Base-by-base conservation (phyloP, 2,888 invertebrate genomes). In the Ormyrus rosae region DNA sequence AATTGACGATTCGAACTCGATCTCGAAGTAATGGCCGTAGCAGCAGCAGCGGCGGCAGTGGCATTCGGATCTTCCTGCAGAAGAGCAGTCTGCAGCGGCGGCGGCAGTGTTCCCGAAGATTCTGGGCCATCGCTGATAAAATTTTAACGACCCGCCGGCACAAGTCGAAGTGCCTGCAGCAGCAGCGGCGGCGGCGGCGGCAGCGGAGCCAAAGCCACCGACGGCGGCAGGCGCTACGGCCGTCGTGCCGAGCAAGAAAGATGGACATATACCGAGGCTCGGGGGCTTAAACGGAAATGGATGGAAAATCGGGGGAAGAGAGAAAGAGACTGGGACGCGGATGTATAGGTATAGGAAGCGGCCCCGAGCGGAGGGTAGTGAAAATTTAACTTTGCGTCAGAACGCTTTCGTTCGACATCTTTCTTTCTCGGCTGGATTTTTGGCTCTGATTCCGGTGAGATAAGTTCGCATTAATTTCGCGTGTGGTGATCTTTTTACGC, bases 111-210 rank as follows among this genome's bases (percentile, higher is more conserved):
- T 60, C 51, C 46, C 65, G n/a, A 81, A 81, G 78, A 82, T 76
- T 82, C 81, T 82, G 81, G 79, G 73, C 79, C 80, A 82, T 82
- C 80, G 80, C 82, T 82, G 82, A 82, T 82, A 82, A 82, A 82
- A 82, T 82, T 82, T 82, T 82, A 82, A 81, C 81, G 81, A 81
- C 75, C 75, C 68, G 65, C 58, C 51, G 50, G 69, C 73, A 70
- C 64, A 53, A 77, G 69, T 69, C 69, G 58, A 78, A 74, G 76
- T 71, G 67, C 76, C 53, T 51, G 80, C 46, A 77, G 70, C 68
- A 53, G 19, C 71, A 51, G 51, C 19, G 60, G 34, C 19, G 56
- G 50, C 9, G 69, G 67, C n/a, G 9, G 51, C 19, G 60, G 34
- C 19, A 56, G 50, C 9, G 69, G 67, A 67, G 78, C 55, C 63